Percentiles rank a stretch among this genome's conserved stretches.
These are phyloP conservation scores for Globodera ellingtonae DNA, from an alignment of 1,140 invertebrate species.

Conservation along the genomic window DNA sequence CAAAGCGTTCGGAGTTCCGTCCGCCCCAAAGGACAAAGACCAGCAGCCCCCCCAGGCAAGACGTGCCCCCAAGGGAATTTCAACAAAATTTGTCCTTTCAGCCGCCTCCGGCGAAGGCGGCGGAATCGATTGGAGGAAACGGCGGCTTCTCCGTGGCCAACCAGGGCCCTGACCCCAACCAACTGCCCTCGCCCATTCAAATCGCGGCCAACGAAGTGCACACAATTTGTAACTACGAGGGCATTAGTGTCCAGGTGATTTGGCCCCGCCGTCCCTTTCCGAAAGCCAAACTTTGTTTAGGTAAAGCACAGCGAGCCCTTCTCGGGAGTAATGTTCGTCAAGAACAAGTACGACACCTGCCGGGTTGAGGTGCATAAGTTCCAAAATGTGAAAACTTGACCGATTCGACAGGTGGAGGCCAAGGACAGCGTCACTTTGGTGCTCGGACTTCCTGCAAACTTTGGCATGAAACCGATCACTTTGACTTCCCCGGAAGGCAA, in stretches of 20 bases:
- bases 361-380: conserved; percentile 56
- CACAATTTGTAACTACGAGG: conserved; percentile 65
- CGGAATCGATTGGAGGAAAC: not conserved
- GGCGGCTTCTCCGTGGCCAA: conserved; percentile 14
- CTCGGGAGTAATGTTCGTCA: conserved; percentile 64
- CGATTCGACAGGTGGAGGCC: conserved; percentile 25
- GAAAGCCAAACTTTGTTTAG: conserved; percentile 27
- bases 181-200: conserved; percentile 47
- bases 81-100: not conserved
- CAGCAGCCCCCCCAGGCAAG: not conserved
- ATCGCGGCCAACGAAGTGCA: conserved; percentile 54
- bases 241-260: conserved; percentile 58
- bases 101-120: not conserved
- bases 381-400: not conserved
- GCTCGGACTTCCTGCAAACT: conserved; percentile 60
- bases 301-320: conserved; percentile 61
- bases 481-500: conserved; percentile 44
- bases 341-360: conserved; percentile 65
- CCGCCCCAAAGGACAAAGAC: not conserved
- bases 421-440: conserved; percentile 56
- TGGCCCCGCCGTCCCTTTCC: not conserved
- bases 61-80: not conserved
- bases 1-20: not conserved
- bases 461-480: conserved; percentile 65
- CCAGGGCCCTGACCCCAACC: conserved; percentile 28